A percentile compares a stretch with the other conserved stretches of the same genome.
These are phyloP conservation scores for Cyclina sinensis DNA, from an alignment of 1,140 invertebrate genomes.

Conservation along the genomic window DNA sequence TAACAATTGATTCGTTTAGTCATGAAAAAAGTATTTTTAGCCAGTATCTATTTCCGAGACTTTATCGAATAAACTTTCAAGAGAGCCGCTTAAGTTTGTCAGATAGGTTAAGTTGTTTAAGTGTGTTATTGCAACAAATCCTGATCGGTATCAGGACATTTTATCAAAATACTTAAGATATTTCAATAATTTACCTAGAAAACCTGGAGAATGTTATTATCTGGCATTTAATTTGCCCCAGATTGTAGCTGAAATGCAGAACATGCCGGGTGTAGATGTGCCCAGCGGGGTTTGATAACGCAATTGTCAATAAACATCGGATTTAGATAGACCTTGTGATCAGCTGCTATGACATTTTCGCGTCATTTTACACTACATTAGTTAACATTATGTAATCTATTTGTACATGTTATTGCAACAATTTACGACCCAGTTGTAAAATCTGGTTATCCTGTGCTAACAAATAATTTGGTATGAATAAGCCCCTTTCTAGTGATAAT, in stretches of 20 bases:
- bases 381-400: constrained; percentile 28
- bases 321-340: constrained; percentile 44
- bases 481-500: background rate
- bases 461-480: background rate
- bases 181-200: constrained; percentile 52
- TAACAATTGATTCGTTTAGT: too few relatives aligned
- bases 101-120: background rate
- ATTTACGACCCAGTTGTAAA: constrained; percentile 38
- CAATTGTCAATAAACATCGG: constrained; percentile 51
- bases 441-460: constrained; percentile 37
- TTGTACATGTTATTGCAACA: constrained; percentile 32
- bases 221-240: constrained; percentile 37
- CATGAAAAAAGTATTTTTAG: background rate
- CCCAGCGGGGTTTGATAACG: constrained; percentile 33
- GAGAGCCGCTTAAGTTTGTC: background rate
- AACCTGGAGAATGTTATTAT: constrained; percentile 44
- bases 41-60: background rate
- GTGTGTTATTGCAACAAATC: constrained; percentile 31
- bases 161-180: constrained; percentile 47
- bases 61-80: background rate
- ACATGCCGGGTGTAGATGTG: constrained; percentile 24
- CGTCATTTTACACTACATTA: constrained; percentile 44
- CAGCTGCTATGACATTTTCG: constrained; percentile 16
- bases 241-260: background rate
- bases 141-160: background rate